Percentiles rank a stretch among this genome's conserved stretches.
Evolutionary conservation across 2,113 vertebrate genomes (phyloP).

Genomic region (Lucifuga dentata): DNA sequence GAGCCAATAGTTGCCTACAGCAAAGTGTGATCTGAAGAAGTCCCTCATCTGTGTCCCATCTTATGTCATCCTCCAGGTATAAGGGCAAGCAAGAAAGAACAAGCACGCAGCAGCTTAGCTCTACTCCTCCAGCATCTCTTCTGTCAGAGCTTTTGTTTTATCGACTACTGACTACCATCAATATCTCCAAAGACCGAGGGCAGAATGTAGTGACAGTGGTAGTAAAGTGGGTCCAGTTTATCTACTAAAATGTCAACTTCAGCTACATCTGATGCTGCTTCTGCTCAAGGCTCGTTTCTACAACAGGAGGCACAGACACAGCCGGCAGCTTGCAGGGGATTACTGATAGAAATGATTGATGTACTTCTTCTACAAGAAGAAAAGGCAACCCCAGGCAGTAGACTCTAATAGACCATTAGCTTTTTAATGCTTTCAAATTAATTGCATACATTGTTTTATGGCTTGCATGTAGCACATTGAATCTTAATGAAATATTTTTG

Average conservation of each 20-base stretch:
- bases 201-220: conserved; percentile 62
- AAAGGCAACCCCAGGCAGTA: conserved; percentile 62
- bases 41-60: conserved; percentile 46
- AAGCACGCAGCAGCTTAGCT: conserved; percentile 36
- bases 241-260: conserved; percentile 69
- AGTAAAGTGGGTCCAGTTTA: conserved; percentile 60
- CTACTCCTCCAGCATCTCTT: conserved; percentile 40
- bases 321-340: conserved; percentile 61
- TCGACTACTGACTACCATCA: conserved; percentile 58
- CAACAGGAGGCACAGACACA: conserved; percentile 48
- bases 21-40: conserved; percentile 5
- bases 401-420: conserved; percentile 76
- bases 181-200: conserved; percentile 62
- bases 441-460: conserved; percentile 70
- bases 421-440: conserved; percentile 74
- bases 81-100: conserved; percentile 39
- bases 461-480: conserved; percentile 54
- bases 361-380: conserved; percentile 53
- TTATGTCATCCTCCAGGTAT: conserved; percentile 55
- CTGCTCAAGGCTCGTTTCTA: conserved; percentile 32
- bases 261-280: conserved; percentile 45
- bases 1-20: conserved; percentile 25
- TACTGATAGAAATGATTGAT: conserved; percentile 76
- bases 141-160: conserved; percentile 58
- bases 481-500: conserved; percentile 75